Base-by-base conservation (phyloP, 2,797 vertebrate species). In the Sebastes ruberrimus region DNA sequence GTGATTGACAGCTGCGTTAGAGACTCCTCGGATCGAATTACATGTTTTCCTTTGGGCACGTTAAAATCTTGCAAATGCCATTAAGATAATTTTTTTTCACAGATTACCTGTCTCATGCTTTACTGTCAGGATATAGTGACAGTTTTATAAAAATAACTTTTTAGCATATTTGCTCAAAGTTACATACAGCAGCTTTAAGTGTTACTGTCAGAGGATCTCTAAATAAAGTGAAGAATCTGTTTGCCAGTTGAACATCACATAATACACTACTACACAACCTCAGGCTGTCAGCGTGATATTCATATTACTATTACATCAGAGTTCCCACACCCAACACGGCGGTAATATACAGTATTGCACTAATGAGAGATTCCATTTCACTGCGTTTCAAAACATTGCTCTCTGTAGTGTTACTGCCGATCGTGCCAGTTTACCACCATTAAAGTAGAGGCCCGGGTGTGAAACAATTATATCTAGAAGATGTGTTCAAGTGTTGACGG, bases 21-120 rank as follows among this genome's bases (percentile, higher is more conserved):
- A 46, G 14, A 46, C 42, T 0, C 16, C 42, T 16, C 6, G 16
- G 42, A 2, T 18, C 16, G 0, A 3, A 0, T 46, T 46, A 1
- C n/a, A n/a, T n/a, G 16, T 46, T 46, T 46, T 46, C 42, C 42
- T 46, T 46, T 46, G 42, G 42, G 42, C 16, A 46, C 42, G 6
- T 46, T 46, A 0, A 16, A 46, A 46, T 46, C 42, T 46, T 46
- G 16, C 42, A 16, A 16, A 46, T 46, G 14, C 16, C 16, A 46
- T 46, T 7, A 46, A 18, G 42, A 46, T 46, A n/a, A n/a, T 16
- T 46, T 16, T 46, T 46, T 46, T 3, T 0, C 42, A 46, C 42
- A 46, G 16, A 46, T 46, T 18, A 46, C 6, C 42, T 46, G 16
- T 46, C 42, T 49, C 16, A 49, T 18, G 42, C 16, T 1, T 1